Evolutionary conservation across 2,888 invertebrate genomes (phyloP).

Genomic region (Enchytraeus crypticus): DNA sequence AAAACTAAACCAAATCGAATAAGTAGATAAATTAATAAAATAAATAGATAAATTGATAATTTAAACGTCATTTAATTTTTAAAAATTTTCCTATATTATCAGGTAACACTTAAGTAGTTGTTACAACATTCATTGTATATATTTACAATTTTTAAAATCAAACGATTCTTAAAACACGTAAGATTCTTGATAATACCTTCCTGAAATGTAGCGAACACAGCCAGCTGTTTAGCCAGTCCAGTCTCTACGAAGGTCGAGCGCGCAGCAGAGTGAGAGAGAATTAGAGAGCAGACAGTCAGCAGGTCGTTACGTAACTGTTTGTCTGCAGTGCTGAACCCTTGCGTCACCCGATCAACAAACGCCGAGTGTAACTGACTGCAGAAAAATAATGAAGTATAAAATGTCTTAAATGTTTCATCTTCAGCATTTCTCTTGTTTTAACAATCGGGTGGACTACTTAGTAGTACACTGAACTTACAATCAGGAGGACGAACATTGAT

Average conservation of each 20-base stretch:
- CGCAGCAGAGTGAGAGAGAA: constrained; percentile 35
- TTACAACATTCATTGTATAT: too few relatives aligned
- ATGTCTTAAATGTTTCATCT: too few relatives aligned
- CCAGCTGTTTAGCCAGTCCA: constrained; percentile 46
- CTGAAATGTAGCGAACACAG: constrained; percentile 46
- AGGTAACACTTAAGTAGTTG: not conserved
- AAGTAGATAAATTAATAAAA: too few relatives aligned
- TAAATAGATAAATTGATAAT: not conserved
- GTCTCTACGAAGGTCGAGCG: constrained; percentile 47
- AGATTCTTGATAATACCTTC: too few relatives aligned
- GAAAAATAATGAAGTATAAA: too few relatives aligned
- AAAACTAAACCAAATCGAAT: too few relatives aligned
- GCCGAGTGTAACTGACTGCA: constrained; percentile 45
- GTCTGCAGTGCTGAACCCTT: constrained; percentile 46
- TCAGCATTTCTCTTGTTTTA: too few relatives aligned
- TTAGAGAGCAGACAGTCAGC: constrained; percentile 40
- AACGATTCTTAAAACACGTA: too few relatives aligned
- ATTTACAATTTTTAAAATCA: too few relatives aligned
- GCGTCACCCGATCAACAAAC: constrained; percentile 45
- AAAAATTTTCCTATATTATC: not conserved
- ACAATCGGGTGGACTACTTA: too few relatives aligned
- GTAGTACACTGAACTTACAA: too few relatives aligned
- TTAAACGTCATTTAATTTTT: not conserved
- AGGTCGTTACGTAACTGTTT: constrained; percentile 48
- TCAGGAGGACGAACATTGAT: too few relatives aligned